Conservation (phyloP, 37 sponge, comb jelly and placozoan genomes). For the Oopsacas minuta region DNA sequence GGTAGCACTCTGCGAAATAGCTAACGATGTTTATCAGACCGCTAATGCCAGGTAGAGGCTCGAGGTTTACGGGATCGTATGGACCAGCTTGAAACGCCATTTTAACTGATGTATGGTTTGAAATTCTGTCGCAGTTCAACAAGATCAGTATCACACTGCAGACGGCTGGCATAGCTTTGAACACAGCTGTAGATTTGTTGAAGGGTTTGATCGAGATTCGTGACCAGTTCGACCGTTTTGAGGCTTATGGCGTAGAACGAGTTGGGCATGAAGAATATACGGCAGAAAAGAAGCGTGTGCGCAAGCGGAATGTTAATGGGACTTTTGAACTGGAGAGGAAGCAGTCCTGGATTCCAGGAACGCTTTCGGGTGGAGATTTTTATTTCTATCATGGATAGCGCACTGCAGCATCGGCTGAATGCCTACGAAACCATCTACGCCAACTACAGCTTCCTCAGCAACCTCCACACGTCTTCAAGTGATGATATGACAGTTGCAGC, state of each 20-base stretch:
- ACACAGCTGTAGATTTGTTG: constrained; percentile 6
- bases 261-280: not conserved
- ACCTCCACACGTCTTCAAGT: not conserved
- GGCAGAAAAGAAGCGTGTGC: constrained; percentile 6
- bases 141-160: constrained; percentile 2
- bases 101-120: constrained; percentile 17
- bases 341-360: not conserved
- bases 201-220: not conserved
- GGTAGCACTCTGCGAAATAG: constrained; percentile 10
- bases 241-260: constrained; percentile 8
- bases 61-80: constrained; percentile 18
- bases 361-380: not conserved
- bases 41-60: constrained; percentile 8
- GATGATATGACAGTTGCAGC: not conserved
- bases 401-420: not conserved
- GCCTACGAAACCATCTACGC: too few relatives aligned
- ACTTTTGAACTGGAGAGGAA: not conserved
- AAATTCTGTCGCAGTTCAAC: constrained; percentile 17
- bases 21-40: constrained; percentile 22
- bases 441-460: not conserved
- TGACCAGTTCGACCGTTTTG: constrained; percentile 4
- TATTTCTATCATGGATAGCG: not conserved
- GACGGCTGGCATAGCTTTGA: constrained; percentile 11
- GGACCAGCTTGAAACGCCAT: constrained; percentile 21
- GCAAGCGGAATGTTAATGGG: not conserved